phyloP scores from a whole-genome alignment of 2,888 invertebrate genomes.

The Nezara viridula region DNA sequence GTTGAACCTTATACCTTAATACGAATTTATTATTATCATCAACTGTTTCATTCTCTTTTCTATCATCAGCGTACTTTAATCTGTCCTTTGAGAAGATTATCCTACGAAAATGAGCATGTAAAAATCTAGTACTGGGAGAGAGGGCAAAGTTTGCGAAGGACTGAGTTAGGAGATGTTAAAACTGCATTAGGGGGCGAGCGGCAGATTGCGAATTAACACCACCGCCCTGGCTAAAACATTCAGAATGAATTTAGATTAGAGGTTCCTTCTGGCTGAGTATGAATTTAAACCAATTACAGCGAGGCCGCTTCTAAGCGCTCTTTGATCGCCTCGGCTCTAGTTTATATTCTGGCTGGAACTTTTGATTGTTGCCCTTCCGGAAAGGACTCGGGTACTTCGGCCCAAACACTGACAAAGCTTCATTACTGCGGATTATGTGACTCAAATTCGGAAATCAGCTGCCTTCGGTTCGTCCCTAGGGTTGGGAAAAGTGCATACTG shows the following conservation, averaged over 20 bases:
- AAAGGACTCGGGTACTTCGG: constrained; percentile 16
- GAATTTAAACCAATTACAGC: constrained; percentile 50
- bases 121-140: neutral
- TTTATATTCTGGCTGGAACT: constrained; percentile 38
- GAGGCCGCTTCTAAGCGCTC: constrained; percentile 42
- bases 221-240: constrained; percentile 49
- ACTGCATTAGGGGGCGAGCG: constrained; percentile 33
- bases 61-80: neutral
- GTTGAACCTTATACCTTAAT: neutral
- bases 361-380: constrained; percentile 25
- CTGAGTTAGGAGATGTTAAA: constrained; percentile 47
- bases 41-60: neutral
- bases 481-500: neutral
- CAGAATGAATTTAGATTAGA: constrained; percentile 48
- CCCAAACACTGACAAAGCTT: constrained; percentile 3
- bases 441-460: neutral
- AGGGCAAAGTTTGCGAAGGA: constrained; percentile 23
- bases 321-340: constrained; percentile 45
- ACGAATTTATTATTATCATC: neutral
- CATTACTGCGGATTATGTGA: constrained; percentile 24
- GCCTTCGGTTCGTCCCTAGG: neutral
- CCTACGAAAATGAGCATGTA: constrained; percentile 14
- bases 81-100: neutral
- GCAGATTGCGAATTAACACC: constrained; percentile 49
- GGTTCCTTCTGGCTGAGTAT: constrained; percentile 22